phyloP scores from a whole-genome alignment of 2,797 vertebrate species.

The Anguilla obscura region DNA sequence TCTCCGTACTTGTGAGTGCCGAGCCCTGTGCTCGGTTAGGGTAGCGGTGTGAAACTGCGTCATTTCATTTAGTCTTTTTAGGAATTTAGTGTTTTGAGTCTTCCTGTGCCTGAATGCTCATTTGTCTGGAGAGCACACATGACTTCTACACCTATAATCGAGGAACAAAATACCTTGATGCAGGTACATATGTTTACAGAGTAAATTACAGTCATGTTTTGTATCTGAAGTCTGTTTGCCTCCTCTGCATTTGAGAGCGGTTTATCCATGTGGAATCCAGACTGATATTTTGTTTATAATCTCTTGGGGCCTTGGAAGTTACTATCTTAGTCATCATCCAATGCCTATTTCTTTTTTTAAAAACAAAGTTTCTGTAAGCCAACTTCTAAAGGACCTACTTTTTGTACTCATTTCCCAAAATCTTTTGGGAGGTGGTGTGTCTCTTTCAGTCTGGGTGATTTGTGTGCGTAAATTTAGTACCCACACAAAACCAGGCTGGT shows the following conservation, averaged over 20 bases:
- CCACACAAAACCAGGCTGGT: not conserved
- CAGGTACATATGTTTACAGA: not conserved
- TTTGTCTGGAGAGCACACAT: not conserved
- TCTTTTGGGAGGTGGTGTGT: not conserved
- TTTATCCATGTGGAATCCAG: not conserved
- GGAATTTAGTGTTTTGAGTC: not conserved
- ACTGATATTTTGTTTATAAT: not conserved
- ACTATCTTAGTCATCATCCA: not conserved
- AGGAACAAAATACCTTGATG: not conserved
- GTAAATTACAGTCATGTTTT: not conserved
- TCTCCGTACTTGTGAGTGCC: not conserved
- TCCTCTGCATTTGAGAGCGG: not conserved
- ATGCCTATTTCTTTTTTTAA: not conserved
- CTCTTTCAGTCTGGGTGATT: not conserved
- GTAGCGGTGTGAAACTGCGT: not conserved
- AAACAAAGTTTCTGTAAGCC: not conserved
- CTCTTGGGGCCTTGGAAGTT: not conserved
- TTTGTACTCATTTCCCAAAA: not conserved
- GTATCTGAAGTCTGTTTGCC: not conserved
- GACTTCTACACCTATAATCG: not conserved
- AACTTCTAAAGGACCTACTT: not conserved
- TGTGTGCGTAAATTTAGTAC: not conserved
- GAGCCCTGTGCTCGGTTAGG: not conserved
- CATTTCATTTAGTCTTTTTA: not conserved
- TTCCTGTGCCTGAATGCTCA: not conserved